Evolutionary conservation across 1,140 invertebrate genomes (phyloP), one percentile per base, ranked within the genome.

Genomic region (Pogonus chalceus): DNA sequence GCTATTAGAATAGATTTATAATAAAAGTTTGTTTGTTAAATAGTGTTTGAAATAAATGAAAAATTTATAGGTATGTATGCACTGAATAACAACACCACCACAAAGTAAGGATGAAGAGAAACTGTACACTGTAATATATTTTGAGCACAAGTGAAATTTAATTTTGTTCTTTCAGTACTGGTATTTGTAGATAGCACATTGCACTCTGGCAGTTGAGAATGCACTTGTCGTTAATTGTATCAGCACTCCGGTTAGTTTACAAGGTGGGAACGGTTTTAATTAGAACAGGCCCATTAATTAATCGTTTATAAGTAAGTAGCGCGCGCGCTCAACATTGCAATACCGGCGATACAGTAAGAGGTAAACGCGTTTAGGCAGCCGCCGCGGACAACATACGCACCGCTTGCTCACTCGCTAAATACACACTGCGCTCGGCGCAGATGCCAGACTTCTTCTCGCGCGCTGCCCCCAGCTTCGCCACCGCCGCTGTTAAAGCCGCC

Each of bases 101-200:
- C n/a, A n/a, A n/a, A n/a, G n/a, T n/a, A n/a, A n/a, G n/a, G n/a
- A 43, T 43, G 26, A 31, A 31, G 7, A 31, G 14, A 14, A 4
- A 31, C 26, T 10, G 37, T 43, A 43, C 37, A 43, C 37, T 43
- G 26, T 31, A 7, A 31, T 7, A 31, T 31, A 4, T 7, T 14
- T 31, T 31, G 26, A 7, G 26, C 4, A 14, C 26, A 16, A 43
- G 18, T 16, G 18, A 43, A 43, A 4, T 43, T 43, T 43, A 43
- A 43, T 43, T 43, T 43, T 43, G 37, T 43, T 43, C 37, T 43
- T 43, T 43, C 37, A 16, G 7, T 43, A 10, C 37, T 4, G 37
- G 18, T 43, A 43, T 43, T 43, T 43, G 37, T 43, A n/a, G n/a
- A n/a, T n/a, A 43, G 37, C 37, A 43, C 37, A 43, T 43, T 43